Base-by-base conservation (phyloP, 2,888 invertebrate species). In the Torymus tubicola region DNA sequence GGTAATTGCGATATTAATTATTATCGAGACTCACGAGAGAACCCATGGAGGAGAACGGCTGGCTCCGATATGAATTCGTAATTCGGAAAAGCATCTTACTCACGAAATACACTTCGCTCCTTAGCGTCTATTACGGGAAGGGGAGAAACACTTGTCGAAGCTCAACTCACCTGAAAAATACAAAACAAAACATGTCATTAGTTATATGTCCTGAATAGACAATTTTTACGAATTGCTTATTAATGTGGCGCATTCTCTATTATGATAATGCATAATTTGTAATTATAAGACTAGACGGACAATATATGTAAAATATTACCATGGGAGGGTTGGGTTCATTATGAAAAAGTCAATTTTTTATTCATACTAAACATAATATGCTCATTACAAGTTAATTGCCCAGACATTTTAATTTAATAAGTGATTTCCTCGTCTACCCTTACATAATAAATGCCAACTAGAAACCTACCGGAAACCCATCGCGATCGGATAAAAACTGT, bases 1-100 rank as follows among this genome's bases (percentile, higher is more conserved):
- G 84, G 84, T 87, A 87, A 89, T 87, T 88, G 86, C 85, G 84
- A 84, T 86, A 88, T 88, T 88, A 88, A 89, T 89, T 87, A 87
- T 88, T 82, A 78, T 78, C 55, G 74, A 76, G 70, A 64, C 77
- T 77, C 75, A 13, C 42, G 21, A 69, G 69, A 73, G 73, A 12
- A 68, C 53, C n/a, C 16, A n/a, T 11, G 24, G 24, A 63, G 52
- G 53, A 14, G 75, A 80, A 78, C 42, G 68, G 77, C 69, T 57
- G 53, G 18, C 55, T 81, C 58, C 70, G 18, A n/a, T 53, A 61
- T 88, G 82, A 86, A 87, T 88, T 87, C 71, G 77, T 84, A 86
- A 87, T 86, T 83, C 77, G 73, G 79, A 78, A 79, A 76, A 82
- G 73, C 81, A 78, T 68, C 81, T 80, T 83, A 77, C 84, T 81